A percentile compares a stretch with the other conserved stretches of the same genome.
Evolutionary conservation across 2,888 invertebrate species (phyloP).

Genomic region (Opisthograptis luteolata): DNA sequence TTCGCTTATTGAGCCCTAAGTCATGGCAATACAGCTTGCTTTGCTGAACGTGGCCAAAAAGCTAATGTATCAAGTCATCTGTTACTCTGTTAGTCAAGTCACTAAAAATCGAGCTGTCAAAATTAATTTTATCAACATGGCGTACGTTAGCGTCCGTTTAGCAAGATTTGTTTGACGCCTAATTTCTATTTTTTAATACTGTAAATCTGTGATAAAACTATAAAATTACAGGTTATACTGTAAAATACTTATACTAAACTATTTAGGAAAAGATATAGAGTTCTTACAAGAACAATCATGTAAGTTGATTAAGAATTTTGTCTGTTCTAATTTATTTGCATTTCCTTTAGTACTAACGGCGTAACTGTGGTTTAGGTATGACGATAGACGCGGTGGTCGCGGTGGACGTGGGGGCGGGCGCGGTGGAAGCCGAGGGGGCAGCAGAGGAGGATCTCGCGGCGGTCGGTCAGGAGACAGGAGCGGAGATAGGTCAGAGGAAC

Average conservation of each 20-base stretch:
- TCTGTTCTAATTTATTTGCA: conserved; percentile 16
- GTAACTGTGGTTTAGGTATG: conserved; percentile 67
- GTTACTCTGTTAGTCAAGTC: no score
- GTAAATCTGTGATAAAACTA: conserved; percentile 16
- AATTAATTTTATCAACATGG: conserved; percentile 49
- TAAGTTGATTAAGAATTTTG: conserved; percentile 47
- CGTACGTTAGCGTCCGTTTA: conserved; percentile 38
- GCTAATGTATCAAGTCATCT: not conserved
- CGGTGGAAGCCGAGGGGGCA: conserved; percentile 61
- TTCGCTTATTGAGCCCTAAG: no score
- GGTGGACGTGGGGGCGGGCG: conserved; percentile 70
- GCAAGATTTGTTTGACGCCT: conserved; percentile 7
- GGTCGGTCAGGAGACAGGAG: conserved; percentile 57
- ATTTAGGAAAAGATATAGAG: conserved; percentile 12
- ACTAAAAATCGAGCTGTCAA: no score
- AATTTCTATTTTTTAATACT: conserved; percentile 7
- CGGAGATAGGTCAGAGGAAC: conserved; percentile 76
- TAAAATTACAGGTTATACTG: conserved; percentile 5
- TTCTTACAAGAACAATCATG: conserved; percentile 44
- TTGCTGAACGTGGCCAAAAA: no score
- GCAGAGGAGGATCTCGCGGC: conserved; percentile 62
- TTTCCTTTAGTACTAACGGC: conserved; percentile 22
- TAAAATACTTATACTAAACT: conserved; percentile 4
- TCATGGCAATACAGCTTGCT: no score
- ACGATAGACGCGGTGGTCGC: conserved; percentile 80